Conservation (phyloP, 2,797 vertebrate genomes). For the Lacerta agilis region DNA sequence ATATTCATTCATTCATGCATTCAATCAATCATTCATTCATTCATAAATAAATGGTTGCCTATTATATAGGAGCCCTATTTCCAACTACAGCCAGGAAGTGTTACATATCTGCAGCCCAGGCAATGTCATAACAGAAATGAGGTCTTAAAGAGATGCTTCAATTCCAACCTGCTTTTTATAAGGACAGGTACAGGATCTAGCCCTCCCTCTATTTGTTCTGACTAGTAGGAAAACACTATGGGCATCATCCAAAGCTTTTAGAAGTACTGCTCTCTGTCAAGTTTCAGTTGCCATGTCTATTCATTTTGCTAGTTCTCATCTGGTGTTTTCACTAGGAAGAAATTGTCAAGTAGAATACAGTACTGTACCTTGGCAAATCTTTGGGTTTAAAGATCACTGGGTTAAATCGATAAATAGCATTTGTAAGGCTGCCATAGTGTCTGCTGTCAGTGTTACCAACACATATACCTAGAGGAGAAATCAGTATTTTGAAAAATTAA, state of each 20-base stretch:
- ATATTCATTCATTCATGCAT: background rate
- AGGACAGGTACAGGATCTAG: background rate
- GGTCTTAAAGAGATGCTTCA: background rate
- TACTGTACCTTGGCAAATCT: conserved; percentile 84
- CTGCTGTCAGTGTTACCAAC: conserved; percentile 92
- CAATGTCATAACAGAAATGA: background rate
- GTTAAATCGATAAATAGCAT: conserved; percentile 87
- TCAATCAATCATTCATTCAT: no score
- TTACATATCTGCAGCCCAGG: background rate
- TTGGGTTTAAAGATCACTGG: conserved; percentile 82
- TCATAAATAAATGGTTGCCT: background rate
- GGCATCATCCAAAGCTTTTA: conserved; percentile 31
- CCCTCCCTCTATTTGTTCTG: background rate
- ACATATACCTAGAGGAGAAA: conserved; percentile 83
- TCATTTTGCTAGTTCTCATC: background rate
- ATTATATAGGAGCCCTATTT: background rate
- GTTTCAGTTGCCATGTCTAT: background rate
- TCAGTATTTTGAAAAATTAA: conserved; percentile 18
- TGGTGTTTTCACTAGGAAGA: conserved; percentile 15
- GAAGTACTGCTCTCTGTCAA: conserved; percentile 1
- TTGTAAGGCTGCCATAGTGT: conserved; percentile 86
- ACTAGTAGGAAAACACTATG: background rate
- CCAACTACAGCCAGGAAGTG: background rate
- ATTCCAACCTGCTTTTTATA: background rate
- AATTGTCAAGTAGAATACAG: conserved; percentile 3